Evolutionary conservation across 1,140 invertebrate genomes (phyloP), one percentile per base, ranked within the genome.

Genomic region (Octopus bimaculoides): DNA sequence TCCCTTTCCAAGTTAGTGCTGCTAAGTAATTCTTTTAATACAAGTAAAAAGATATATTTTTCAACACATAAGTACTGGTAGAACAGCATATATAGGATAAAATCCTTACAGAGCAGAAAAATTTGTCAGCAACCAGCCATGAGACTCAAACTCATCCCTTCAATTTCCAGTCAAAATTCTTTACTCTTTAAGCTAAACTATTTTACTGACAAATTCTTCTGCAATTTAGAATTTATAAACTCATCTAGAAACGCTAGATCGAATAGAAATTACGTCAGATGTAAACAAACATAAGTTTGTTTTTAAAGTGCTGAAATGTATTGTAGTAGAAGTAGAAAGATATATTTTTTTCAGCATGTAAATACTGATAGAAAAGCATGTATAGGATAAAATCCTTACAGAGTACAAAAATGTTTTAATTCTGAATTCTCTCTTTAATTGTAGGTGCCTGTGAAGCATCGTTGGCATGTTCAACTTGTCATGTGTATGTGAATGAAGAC

Each of bases 381-480:
- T 12, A 1, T 61, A 12, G 9, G 17, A 12, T 61, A 17, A 61
- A 61, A 12, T 9, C 9, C 17, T 61, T 9, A 14, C 56, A 12
- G 56, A 12, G 56, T 17, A 61, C 1, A 61, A 61, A 17, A 61
- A 17, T 61, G 9, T 61, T 12, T 12, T 61, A 61, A 61, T 55
- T 81, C 8, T 26, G 26, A 9, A 41, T 81, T 80, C 17, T 71
- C 56, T 82, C 41, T 85, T 90, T 52, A 41, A 41, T 41, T 41
- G 26, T 82, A 94, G 93, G 96, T 81, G 97, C 98, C 7, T 99
- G 98, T 92, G 98, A 99, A 92, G 98, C 97, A 26, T 98, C 97
- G 14, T 87, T 99, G 87, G 98, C 98, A 1, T 99, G 98, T 90
- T 98, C 96, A 71, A 99, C 98, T 8, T 99, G 98, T 90, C 98